Base-by-base conservation (phyloP, 2,113 vertebrate genomes). In the Alethe diademata region DNA sequence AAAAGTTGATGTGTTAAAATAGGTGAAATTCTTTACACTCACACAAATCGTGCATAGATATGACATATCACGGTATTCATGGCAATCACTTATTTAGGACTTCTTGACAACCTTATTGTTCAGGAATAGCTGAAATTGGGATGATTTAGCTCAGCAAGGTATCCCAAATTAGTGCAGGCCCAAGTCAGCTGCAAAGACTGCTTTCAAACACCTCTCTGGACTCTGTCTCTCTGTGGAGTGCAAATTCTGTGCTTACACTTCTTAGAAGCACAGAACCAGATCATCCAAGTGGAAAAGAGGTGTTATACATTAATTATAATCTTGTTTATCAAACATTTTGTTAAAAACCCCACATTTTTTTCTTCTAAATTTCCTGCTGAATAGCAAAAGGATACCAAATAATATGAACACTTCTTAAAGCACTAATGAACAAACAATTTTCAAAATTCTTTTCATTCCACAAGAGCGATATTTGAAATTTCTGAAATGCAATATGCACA, bases 1-100 rank as follows among this genome's bases (percentile, higher is more conserved):
- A 85, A 66, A 91, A 86, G 91, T 81, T 31, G 24, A 94, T 42
- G 75, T 19, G 89, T 71, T 96, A 94, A 90, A 86, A 86, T 24
- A 75, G 29, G 65, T 0, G 20, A 83, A 70, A 80, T 36, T 71
- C 61, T 90, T 23, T 19, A 82, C 70, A 48, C 43, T 79, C 43
- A 65, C 36, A 74, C 43, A 88, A 88, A 69, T 38, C 0, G 1
- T 0, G 0, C 24, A 90, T 0, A 92, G 66, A 57, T 53, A 89
- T 4, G 43, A 92, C 69, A 78, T 61, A 78, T 25, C 62, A 85
- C 47, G 14, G 54, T 51, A 82, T 12, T 38, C 26, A 82, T 4
- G 22, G 36, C 26, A 85, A 84, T 70, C 23, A 36, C 5, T 61
- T 62, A 40, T 48, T 71, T 35, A 43, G 35, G 73, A 50, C 19